Conservation (phyloP, 2,888 invertebrate genomes). For the Cheilosia scutellata region DNA sequence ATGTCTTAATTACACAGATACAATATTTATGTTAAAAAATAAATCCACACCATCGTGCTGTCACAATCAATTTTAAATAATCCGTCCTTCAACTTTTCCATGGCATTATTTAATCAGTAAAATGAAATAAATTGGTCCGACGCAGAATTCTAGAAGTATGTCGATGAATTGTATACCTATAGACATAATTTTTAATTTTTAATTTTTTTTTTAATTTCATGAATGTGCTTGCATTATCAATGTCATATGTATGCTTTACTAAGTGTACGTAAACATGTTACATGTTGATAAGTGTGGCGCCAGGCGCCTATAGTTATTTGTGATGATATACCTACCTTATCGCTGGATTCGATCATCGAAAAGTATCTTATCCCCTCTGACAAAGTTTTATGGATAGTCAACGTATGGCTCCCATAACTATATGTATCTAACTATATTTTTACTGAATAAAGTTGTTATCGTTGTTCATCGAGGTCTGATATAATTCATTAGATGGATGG, state of each 20-base stretch:
- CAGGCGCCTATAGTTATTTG: background rate
- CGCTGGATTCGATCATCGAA: slow-evolving; percentile 1
- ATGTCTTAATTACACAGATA: no score
- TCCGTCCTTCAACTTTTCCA: slow-evolving; percentile 12
- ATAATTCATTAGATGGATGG: background rate
- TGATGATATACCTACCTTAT: slow-evolving; percentile 15
- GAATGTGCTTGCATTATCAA: slow-evolving; percentile 24
- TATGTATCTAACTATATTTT: no score
- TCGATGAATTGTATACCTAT: no score
- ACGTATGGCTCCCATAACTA: no score
- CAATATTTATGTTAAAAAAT: slow-evolving; percentile 1
- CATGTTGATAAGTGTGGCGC: slow-evolving; percentile 43
- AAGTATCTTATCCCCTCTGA: background rate
- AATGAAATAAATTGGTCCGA: slow-evolving; percentile 26
- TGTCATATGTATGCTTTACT: slow-evolving; percentile 28
- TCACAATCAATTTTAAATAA: slow-evolving; percentile 24
- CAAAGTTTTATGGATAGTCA: background rate
- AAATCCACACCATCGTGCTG: background rate
- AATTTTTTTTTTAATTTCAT: slow-evolving; percentile 17
- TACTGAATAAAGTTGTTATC: no score
- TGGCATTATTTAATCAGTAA: slow-evolving; percentile 9
- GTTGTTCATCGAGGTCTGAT: background rate
- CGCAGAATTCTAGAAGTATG: slow-evolving; percentile 1
- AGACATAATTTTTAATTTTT: background rate
- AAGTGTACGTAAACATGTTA: slow-evolving; percentile 23